Base-by-base conservation (phyloP, 2,113 vertebrate species). In the Agapornis roseicollis region DNA sequence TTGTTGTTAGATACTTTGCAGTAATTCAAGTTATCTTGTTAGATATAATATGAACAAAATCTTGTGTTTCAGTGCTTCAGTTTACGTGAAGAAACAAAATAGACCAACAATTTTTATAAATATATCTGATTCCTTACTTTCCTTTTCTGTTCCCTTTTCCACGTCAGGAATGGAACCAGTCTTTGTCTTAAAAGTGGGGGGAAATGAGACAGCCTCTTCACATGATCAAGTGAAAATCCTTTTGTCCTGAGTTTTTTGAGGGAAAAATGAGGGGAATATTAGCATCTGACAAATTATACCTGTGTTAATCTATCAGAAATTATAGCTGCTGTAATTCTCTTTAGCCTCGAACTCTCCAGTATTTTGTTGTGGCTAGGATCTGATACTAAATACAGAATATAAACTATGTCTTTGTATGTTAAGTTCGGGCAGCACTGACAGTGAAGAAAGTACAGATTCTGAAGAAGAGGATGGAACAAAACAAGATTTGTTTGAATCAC, bases 371-470 rank as follows among this genome's bases (percentile, higher is more conserved):
- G 58, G 39, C 18, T 28, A 28, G 17, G 7, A 2, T 69, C 27
- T 90, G 37, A 49, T 46, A 58, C 46, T 93, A 28, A 92, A 68
- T 24, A 2, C 28, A 73, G 7, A 80, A 74, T 41, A 6, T 93
- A 49, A 99, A 81, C 44, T 72, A 0, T 89, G 33, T 68, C 28
- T 88, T 90, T 96, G 20, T 80, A 1, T 94, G 84, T 93, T 39
- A 97, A 99, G 99, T 97, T 99, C 99, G 42, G 99, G 99, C 88
- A 99, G 99, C 94, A 99, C 99, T 3, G 99, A 99, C 98, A 99
- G 99, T 13, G 99, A 99, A 95, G 99, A 99, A 93, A 99, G 99
- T 92, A 99, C 99, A 53, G 99, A 99, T 95, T 99, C 99, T 1
- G 99, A 99, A 95, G 99, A 99, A n/a, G 99, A 99, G 84, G 99